These are phyloP conservation scores for Nixonia krombeini DNA, from an alignment of 1,140 invertebrate genomes.

Conservation along the genomic window DNA sequence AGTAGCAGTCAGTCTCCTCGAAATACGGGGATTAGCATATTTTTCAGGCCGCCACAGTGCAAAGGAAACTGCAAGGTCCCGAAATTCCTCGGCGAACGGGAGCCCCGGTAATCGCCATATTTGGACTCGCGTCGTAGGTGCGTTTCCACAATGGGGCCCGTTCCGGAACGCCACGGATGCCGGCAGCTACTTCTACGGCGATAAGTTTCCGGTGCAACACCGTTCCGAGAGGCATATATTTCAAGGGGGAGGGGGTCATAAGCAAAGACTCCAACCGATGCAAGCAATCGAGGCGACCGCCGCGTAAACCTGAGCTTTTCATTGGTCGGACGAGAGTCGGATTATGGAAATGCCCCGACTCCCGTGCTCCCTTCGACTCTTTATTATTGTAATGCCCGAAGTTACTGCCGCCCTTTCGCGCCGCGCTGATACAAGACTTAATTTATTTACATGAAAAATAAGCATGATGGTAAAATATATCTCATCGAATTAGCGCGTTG, in stretches of 20 bases:
- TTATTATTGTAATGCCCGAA: conserved; percentile 68
- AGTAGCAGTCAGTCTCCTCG: background rate
- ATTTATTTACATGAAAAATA: conserved; percentile 8
- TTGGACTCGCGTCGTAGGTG: background rate
- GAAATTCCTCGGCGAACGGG: background rate
- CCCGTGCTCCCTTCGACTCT: conserved; percentile 49
- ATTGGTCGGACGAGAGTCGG: conserved; percentile 54
- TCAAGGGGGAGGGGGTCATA: conserved; percentile 13
- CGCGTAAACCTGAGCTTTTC: conserved; percentile 60
- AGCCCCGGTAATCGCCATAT: background rate
- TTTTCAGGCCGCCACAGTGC: background rate
- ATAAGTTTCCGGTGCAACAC: conserved; percentile 12
- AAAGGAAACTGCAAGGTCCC: background rate
- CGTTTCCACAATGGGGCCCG: background rate
- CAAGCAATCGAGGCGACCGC: conserved; percentile 1
- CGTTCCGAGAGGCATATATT: conserved; percentile 16
- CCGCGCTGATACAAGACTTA: conserved; percentile 14
- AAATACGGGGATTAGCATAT: conserved; percentile 1
- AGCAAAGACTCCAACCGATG: conserved; percentile 14
- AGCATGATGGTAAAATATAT: background rate
- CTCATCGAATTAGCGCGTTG: background rate
- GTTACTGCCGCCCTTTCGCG: conserved; percentile 54
- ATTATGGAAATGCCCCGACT: conserved; percentile 63
- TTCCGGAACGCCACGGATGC: background rate
- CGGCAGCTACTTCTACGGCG: background rate